Percentiles rank a stretch among this genome's conserved stretches.
These are phyloP conservation scores for Lordiphosa mommai DNA, from an alignment of 1,140 invertebrate species.

Conservation along the genomic window DNA sequence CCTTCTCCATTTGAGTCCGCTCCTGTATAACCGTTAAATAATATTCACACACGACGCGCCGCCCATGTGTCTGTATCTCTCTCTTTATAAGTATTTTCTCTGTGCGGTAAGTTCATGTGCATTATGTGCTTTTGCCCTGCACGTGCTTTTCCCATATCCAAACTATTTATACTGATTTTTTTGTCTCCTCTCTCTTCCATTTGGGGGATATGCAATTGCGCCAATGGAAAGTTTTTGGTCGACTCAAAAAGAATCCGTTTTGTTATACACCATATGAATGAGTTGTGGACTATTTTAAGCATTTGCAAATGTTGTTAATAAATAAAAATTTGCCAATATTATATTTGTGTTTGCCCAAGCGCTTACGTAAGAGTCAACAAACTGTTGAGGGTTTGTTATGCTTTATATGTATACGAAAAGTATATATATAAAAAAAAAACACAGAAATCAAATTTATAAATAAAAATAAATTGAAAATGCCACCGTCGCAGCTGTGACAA, in stretches of 20 bases:
- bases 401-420: slow-evolving; percentile 1
- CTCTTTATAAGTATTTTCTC: neutral
- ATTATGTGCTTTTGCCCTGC: slow-evolving; percentile 8
- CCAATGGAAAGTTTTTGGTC: slow-evolving; percentile 59
- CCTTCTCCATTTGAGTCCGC: slow-evolving; percentile 1
- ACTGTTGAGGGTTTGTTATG: slow-evolving; percentile 44
- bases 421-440: slow-evolving; percentile 11
- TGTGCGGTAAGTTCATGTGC: neutral
- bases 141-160: slow-evolving; percentile 27
- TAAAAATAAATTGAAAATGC: slow-evolving; percentile 50
- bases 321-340: slow-evolving; percentile 41
- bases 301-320: slow-evolving; percentile 52
- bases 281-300: slow-evolving; percentile 20
- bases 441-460: slow-evolving; percentile 51
- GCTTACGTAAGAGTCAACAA: slow-evolving; percentile 71
- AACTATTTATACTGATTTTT: slow-evolving; percentile 32
- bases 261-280: slow-evolving; percentile 7
- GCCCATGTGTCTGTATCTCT: neutral
- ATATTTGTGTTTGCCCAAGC: slow-evolving; percentile 30
- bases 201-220: neutral
- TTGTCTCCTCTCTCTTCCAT: neutral
- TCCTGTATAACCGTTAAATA: slow-evolving; percentile 32
- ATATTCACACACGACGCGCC: slow-evolving; percentile 28
- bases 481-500: slow-evolving; percentile 28
- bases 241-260: neutral